Percentiles rank a stretch among this genome's conserved stretches.
phyloP scores from a whole-genome alignment of 1,140 invertebrate species.

The Diploscapter pachys region DNA sequence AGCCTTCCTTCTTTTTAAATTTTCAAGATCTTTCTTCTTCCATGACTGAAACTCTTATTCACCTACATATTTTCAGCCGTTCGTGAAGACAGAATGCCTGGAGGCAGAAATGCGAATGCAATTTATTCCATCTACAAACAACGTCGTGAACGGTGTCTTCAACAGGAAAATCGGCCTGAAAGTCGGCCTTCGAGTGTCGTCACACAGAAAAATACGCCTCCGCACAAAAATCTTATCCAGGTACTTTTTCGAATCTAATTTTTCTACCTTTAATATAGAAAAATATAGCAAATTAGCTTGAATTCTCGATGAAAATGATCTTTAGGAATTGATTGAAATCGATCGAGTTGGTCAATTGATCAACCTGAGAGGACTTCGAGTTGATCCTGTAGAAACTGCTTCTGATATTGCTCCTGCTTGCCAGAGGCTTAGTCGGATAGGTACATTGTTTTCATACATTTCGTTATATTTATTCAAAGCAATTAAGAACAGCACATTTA shows the following conservation, averaged over 20 bases:
- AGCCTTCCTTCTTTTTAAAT: too few relatives aligned
- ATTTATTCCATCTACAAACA: conserved; percentile 97
- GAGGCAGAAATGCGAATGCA: conserved; percentile 93
- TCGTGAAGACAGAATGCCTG: conserved; percentile 94
- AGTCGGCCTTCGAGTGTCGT: background rate
- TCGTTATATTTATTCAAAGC: background rate
- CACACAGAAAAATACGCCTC: too few relatives aligned
- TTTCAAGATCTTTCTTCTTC: too few relatives aligned
- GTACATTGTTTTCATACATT: background rate
- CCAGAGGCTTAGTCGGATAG: conserved; percentile 27
- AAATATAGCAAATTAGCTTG: too few relatives aligned
- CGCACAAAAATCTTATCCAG: too few relatives aligned
- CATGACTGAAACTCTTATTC: too few relatives aligned
- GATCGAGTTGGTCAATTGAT: conserved; percentile 50
- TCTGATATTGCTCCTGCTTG: conserved; percentile 35
- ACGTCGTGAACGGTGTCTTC: background rate
- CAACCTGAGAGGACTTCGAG: conserved; percentile 71
- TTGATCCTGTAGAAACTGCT: conserved; percentile 63
- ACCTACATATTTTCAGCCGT: conserved; percentile 71
- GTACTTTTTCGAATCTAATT: too few relatives aligned
- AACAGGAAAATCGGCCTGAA: background rate
- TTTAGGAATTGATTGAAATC: conserved; percentile 56
- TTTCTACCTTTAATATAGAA: too few relatives aligned
- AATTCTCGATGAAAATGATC: conserved; percentile 5
- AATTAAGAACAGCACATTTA: background rate